A percentile compares a stretch with the other conserved stretches of the same genome.
These are phyloP conservation scores for Alviniconcha strummeri DNA, from an alignment of 2,888 invertebrate species.

Conservation along the genomic window DNA sequence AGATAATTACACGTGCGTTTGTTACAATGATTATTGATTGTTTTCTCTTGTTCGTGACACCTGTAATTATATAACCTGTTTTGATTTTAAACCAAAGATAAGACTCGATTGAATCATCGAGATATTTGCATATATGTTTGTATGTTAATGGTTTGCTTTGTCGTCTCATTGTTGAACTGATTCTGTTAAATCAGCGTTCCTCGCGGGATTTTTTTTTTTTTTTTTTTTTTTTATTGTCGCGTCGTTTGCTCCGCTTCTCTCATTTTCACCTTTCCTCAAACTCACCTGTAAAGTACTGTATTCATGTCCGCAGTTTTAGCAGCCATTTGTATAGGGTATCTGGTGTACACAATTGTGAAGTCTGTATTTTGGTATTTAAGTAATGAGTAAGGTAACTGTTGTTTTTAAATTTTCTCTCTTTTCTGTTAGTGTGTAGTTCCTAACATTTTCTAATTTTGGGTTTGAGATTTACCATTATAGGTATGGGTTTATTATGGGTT, in stretches of 20 bases:
- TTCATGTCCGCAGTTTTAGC: not conserved
- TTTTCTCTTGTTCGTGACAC: too few relatives aligned
- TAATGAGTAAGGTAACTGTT: not conserved
- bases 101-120: too few relatives aligned
- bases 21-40: too few relatives aligned
- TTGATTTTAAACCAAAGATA: too few relatives aligned
- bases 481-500: not conserved
- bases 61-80: too few relatives aligned
- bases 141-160: too few relatives aligned
- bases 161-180: too few relatives aligned
- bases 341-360: not conserved
- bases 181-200: too few relatives aligned
- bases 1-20: too few relatives aligned
- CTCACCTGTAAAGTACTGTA: not conserved
- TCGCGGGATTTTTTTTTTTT: too few relatives aligned
- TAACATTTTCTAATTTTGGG: not conserved
- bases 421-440: not conserved
- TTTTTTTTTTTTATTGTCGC: not conserved
- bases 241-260: not conserved
- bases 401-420: not conserved
- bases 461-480: not conserved
- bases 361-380: not conserved
- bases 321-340: not conserved
- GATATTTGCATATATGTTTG: too few relatives aligned
- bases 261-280: not conserved